Evolutionary conservation across 2,797 vertebrate genomes (phyloP).

Genomic region (Neopelma chrysocephalum): DNA sequence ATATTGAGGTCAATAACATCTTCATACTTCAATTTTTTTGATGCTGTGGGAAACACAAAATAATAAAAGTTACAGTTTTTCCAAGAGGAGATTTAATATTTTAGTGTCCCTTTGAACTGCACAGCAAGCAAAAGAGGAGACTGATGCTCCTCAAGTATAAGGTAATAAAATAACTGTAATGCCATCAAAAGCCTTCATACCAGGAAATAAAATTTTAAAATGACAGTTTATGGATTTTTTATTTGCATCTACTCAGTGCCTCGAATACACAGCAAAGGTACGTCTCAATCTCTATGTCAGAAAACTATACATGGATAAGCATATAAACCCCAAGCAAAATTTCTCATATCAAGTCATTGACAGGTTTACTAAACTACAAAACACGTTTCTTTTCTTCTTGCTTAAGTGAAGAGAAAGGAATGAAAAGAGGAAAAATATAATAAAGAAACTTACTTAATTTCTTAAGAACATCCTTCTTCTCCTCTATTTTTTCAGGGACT

Average conservation of each 20-base stretch:
- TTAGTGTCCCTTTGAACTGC: neutral
- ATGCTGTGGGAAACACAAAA: slow-evolving; percentile 72
- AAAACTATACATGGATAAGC: neutral
- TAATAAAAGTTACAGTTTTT: neutral
- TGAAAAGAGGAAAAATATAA: neutral
- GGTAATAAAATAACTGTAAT: neutral
- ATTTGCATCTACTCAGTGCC: neutral
- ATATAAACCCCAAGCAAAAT: neutral
- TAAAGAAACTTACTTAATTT: slow-evolving; percentile 69
- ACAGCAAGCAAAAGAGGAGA: neutral
- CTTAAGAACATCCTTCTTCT: slow-evolving; percentile 85
- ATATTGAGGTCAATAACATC: slow-evolving; percentile 89
- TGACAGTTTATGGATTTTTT: neutral
- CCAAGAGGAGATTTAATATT: neutral
- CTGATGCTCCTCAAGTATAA: neutral
- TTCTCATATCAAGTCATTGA: neutral
- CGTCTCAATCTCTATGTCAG: neutral
- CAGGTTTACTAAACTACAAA: neutral
- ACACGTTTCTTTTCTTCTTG: neutral
- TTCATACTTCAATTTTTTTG: slow-evolving; percentile 84
- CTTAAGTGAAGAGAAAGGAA: neutral
- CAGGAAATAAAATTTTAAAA: neutral
- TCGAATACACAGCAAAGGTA: neutral
- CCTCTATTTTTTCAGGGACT: slow-evolving; percentile 78
- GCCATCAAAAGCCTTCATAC: neutral